Conservation (phyloP, 2,113 vertebrate genomes). For the Sterrhoptilus dennistouni region DNA sequence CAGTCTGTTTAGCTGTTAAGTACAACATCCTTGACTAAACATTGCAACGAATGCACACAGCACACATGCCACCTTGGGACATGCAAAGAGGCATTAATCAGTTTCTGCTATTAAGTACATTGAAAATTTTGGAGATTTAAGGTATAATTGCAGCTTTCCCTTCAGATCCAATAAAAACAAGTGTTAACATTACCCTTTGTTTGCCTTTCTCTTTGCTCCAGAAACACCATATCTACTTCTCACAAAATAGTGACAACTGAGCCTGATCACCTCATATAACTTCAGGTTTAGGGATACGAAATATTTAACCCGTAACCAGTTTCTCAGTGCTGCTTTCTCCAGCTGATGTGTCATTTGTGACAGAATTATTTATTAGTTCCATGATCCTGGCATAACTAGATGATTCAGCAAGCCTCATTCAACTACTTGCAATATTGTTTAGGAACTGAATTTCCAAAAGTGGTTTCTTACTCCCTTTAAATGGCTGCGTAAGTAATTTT, state of each 20-base stretch:
- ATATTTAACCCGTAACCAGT: background rate
- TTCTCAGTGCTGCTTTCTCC: background rate
- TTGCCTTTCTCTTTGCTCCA: background rate
- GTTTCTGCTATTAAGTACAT: background rate
- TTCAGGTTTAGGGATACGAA: background rate
- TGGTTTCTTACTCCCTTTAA: background rate
- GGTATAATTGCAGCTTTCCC: background rate
- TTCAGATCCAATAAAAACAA: background rate
- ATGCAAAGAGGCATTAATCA: background rate
- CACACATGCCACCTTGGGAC: background rate
- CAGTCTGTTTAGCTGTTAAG: background rate
- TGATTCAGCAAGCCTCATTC: background rate
- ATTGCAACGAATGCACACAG: background rate
- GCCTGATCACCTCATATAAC: background rate
- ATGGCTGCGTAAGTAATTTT: background rate
- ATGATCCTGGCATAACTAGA: background rate
- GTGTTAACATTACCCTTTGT: background rate
- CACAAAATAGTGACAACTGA: background rate
- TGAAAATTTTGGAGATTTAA: background rate
- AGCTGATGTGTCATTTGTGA: background rate
- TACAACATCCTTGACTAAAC: background rate
- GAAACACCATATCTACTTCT: background rate
- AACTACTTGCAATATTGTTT: background rate
- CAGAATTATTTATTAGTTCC: background rate
- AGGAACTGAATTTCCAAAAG: background rate